A percentile compares a stretch with the other conserved stretches of the same genome.
Conservation (phyloP, 53 echinoderm and acorn worm species). For the Astropecten irregularis region DNA sequence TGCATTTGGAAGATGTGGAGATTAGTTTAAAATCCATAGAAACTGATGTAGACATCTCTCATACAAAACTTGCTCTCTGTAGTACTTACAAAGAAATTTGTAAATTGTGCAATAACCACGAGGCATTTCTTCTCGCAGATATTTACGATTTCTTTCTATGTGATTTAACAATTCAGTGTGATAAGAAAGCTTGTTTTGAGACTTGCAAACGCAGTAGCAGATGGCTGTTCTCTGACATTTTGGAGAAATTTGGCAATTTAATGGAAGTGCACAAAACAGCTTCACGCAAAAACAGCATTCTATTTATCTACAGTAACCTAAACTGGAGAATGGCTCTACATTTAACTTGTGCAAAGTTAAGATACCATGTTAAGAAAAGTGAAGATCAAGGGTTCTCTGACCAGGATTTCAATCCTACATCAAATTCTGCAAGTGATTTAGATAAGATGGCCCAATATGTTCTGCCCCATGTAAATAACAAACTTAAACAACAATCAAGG, state of each 20-base stretch:
- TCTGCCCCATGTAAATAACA: constrained; percentile 24
- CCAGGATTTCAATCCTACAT: not conserved
- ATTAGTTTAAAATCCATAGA: not conserved
- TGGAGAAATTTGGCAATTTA: constrained; percentile 4
- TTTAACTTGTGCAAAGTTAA: not conserved
- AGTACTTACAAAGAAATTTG: not conserved
- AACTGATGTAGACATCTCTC: not conserved
- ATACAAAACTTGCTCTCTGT: not conserved
- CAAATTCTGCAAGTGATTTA: not conserved
- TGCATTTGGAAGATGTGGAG: not conserved
- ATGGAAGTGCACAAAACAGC: constrained; percentile 2
- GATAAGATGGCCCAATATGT: not conserved
- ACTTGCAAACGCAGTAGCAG: not conserved
- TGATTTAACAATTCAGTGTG: not conserved
- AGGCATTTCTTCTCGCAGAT: constrained; percentile 3
- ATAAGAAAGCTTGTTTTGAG: not conserved
- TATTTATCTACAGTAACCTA: not conserved
- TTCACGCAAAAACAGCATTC: not conserved
- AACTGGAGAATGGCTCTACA: constrained; percentile 6
- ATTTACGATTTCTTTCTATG: not conserved
- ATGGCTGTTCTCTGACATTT: constrained; percentile 8
- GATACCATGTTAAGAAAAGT: not conserved
- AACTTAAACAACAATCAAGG: constrained; percentile 25
- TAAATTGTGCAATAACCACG: not conserved
- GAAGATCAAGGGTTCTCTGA: not conserved